These are phyloP conservation scores for Scaeva pyrastri DNA, from an alignment of 2,888 invertebrate genomes.

Conservation along the genomic window DNA sequence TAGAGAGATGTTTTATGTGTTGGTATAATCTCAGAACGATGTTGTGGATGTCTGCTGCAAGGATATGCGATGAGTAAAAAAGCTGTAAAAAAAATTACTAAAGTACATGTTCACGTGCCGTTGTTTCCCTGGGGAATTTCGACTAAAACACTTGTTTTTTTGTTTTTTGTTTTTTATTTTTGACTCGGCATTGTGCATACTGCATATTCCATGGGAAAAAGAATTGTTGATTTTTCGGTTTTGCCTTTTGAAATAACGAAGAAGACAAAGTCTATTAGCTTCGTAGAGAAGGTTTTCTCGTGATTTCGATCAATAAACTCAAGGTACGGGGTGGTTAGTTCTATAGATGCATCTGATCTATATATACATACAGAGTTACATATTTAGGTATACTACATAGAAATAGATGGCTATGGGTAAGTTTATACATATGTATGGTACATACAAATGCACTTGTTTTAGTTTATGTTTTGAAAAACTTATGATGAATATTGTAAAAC, in stretches of 20 bases:
- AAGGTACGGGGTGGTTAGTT: not conserved
- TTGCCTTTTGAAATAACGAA: slow-evolving; percentile 14
- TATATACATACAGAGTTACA: not conserved
- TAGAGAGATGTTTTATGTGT: slow-evolving; percentile 33
- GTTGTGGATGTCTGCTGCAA: slow-evolving; percentile 40
- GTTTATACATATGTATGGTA: not conserved
- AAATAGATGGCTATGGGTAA: not conserved
- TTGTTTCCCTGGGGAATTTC: slow-evolving; percentile 50
- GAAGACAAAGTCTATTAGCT: slow-evolving; percentile 27
- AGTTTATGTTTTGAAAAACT: not conserved
- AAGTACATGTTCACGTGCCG: slow-evolving; percentile 64
- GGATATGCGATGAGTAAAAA: slow-evolving; percentile 52
- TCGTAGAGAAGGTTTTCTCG: slow-evolving; percentile 19
- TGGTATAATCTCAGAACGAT: slow-evolving; percentile 25
- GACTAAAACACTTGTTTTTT: slow-evolving; percentile 45
- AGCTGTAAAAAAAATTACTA: slow-evolving; percentile 47
- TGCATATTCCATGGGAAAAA: slow-evolving; percentile 44
- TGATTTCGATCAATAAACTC: slow-evolving; percentile 34
- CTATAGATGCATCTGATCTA: too few species aligned
- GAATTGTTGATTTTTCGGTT: slow-evolving; percentile 28
- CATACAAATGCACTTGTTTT: too few species aligned
- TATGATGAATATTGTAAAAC: slow-evolving; percentile 4
- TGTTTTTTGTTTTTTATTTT: slow-evolving; percentile 12
- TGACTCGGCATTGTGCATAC: not conserved
- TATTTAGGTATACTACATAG: too few species aligned